Conservation (phyloP, 2,888 invertebrate genomes). For the Acanthococcus lagerstroemiae region DNA sequence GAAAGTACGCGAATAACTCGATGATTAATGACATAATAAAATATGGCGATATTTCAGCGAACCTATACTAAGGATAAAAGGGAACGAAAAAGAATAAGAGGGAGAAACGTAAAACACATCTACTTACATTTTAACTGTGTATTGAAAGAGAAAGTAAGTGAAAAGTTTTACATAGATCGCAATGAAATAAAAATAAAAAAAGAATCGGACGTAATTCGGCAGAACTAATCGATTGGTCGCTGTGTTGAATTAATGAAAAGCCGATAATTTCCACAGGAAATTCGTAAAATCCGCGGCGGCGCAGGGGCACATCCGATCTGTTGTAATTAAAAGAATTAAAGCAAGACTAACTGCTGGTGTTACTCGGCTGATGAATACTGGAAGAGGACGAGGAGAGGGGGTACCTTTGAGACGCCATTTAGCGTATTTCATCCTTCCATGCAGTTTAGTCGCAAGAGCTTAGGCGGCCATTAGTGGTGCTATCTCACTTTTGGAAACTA, state of each 20-base stretch:
- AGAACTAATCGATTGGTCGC: slow-evolving; percentile 26
- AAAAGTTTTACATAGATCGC: slow-evolving; percentile 26
- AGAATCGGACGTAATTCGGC: slow-evolving; percentile 25
- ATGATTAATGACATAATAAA: no score
- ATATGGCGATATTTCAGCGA: no score
- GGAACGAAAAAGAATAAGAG: not conserved
- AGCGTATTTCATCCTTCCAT: no score
- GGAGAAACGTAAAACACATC: not conserved
- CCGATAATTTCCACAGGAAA: slow-evolving; percentile 27
- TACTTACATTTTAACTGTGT: slow-evolving; percentile 6
- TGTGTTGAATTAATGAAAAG: slow-evolving; percentile 16
- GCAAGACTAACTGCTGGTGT: no score
- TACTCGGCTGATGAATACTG: no score
- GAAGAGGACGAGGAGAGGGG: no score
- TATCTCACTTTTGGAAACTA: no score
- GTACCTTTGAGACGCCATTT: no score
- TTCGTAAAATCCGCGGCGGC: slow-evolving; percentile 3
- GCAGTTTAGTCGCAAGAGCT: no score
- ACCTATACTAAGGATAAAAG: no score
- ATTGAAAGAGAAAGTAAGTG: slow-evolving; percentile 29
- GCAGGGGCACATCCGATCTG: slow-evolving; percentile 2
- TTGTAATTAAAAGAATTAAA: slow-evolving; percentile 8
- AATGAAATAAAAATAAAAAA: slow-evolving; percentile 5
- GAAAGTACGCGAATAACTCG: no score
- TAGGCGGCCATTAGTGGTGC: no score